These are phyloP conservation scores for Planiliza haematocheilus DNA, from an alignment of 2,113 vertebrate species.

Conservation along the genomic window DNA sequence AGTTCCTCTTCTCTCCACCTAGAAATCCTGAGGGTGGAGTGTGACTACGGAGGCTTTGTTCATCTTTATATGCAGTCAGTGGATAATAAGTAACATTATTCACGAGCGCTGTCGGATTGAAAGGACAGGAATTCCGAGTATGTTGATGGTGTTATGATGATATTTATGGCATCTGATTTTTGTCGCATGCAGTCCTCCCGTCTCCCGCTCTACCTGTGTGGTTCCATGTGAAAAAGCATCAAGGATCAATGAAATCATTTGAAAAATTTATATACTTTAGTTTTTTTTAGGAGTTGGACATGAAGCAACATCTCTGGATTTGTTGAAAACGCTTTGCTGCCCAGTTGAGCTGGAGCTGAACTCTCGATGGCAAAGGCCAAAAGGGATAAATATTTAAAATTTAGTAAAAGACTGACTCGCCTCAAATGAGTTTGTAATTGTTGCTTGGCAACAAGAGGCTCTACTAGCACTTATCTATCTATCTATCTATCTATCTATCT, in stretches of 20 bases:
- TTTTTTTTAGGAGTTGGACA: conserved; percentile 19
- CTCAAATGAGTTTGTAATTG: conserved; percentile 52
- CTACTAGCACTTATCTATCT: conserved; percentile 10
- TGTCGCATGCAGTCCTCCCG: conserved; percentile 24
- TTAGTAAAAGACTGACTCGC: conserved; percentile 37
- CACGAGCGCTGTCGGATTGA: conserved; percentile 1
- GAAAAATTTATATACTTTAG: conserved; percentile 31
- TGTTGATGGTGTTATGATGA: conserved; percentile 8
- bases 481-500: not conserved
- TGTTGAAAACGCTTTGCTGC: conserved; percentile 4
- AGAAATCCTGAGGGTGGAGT: no score
- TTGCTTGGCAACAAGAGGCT: conserved; percentile 50
- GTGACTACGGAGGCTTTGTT: no score
- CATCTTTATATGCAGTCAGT: no score
- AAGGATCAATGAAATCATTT: conserved; percentile 9
- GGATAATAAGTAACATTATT: not conserved
- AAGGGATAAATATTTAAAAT: conserved; percentile 57
- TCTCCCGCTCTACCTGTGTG: conserved; percentile 18
- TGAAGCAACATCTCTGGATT: conserved; percentile 12
- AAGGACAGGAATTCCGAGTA: not conserved
- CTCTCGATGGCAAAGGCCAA: conserved; percentile 34
- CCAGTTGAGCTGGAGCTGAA: conserved; percentile 17
- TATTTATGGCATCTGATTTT: conserved; percentile 5
- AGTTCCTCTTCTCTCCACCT: no score
- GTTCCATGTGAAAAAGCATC: conserved; percentile 16